These are phyloP conservation scores for Drosophila austrosaltans DNA, from an alignment of 2,888 invertebrate species.

Conservation along the genomic window DNA sequence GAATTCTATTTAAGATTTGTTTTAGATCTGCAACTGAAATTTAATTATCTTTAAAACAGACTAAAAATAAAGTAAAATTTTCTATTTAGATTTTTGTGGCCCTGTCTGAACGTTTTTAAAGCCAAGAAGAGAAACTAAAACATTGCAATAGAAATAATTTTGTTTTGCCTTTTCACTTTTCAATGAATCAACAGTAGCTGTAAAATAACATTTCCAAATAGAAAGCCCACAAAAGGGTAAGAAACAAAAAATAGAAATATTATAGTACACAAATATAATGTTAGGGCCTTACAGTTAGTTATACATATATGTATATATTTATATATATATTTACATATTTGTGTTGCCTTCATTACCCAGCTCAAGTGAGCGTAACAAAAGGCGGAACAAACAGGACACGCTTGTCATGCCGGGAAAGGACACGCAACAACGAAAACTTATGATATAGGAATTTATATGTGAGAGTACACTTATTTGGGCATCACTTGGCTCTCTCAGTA, in stretches of 20 bases:
- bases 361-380: constrained; percentile 47
- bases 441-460: constrained; percentile 37
- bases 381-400: constrained; percentile 1
- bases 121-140: background rate
- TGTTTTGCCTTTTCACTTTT: background rate
- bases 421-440: constrained; percentile 38
- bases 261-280: constrained; percentile 1
- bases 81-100: background rate
- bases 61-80: too few species aligned
- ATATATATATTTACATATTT: constrained; percentile 45
- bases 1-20: too few species aligned
- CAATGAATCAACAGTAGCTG: constrained; percentile 32
- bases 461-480: background rate
- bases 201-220: constrained; percentile 22
- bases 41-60: too few species aligned
- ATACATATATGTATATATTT: constrained; percentile 12
- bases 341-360: constrained; percentile 36
- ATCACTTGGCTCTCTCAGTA: constrained; percentile 39
- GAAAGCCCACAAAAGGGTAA: constrained; percentile 15
- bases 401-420: background rate
- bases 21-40: too few species aligned
- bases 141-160: background rate
- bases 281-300: background rate
- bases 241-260: constrained; percentile 18
- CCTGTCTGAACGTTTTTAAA: too few species aligned